phyloP scores from a whole-genome alignment of 2,113 vertebrate species.

The Perca flavescens region DNA sequence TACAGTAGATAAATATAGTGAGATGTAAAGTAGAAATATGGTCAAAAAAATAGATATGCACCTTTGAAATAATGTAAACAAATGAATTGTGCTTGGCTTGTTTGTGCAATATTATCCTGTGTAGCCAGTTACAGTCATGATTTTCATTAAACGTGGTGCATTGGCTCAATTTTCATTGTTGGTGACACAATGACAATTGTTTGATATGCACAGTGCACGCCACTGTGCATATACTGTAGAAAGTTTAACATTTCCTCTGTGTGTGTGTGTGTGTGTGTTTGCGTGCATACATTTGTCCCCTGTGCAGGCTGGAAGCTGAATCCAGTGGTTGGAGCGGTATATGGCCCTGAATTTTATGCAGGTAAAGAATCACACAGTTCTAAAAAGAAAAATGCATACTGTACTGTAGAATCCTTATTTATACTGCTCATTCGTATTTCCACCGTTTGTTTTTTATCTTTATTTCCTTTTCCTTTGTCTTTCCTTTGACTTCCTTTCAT shows the following conservation, averaged over 20 bases:
- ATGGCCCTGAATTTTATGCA: slow-evolving; percentile 73
- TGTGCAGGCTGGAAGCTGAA: slow-evolving; percentile 72
- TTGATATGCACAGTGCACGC: too few species aligned
- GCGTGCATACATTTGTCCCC: slow-evolving; percentile 11
- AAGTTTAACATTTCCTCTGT: neutral
- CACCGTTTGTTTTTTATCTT: neutral
- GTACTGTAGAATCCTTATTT: neutral
- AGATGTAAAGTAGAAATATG: neutral
- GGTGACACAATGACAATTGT: too few species aligned
- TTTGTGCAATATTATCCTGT: too few species aligned
- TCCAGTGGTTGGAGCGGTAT: slow-evolving; percentile 66
- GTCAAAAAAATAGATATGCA: neutral
- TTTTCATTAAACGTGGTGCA: too few species aligned
- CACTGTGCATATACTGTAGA: too few species aligned
- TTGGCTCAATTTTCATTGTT: too few species aligned
- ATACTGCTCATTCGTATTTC: neutral
- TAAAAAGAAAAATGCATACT: neutral
- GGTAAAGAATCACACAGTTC: slow-evolving; percentile 44
- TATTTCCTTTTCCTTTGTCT: neutral
- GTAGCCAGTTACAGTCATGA: too few species aligned
- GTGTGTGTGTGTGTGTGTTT: slow-evolving; percentile 7
- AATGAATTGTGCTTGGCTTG: too few species aligned
- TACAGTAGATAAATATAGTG: neutral
- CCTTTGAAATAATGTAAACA: neutral
- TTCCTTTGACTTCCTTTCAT: too few species aligned